Evolutionary conservation across 2,888 invertebrate genomes (phyloP), one percentile per base, ranked within the genome.

Genomic region (Agyllia agylla): DNA sequence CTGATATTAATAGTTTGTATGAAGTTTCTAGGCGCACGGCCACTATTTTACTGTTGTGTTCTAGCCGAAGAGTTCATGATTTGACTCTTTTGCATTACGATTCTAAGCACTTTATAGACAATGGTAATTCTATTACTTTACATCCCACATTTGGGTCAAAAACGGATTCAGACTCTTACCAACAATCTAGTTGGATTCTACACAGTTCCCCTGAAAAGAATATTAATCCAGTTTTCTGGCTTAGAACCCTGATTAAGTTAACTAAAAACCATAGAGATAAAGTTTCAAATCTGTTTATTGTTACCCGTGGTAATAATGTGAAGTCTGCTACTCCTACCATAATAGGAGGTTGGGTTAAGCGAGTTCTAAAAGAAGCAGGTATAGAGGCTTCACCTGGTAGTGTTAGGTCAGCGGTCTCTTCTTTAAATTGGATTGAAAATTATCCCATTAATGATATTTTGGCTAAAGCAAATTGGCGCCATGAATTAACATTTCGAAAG

Each of bases 11-110:
- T 17, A 87, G 70, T 81, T 33, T 90, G 15, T 92, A 82, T 87
- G 84, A 93, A 9, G 86, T 91, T 0, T 88, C 89, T n/a, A 87
- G 83, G 73, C 84, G 86, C n/a, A 75, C 87, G 1, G 89, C 90
- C 2, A 73, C 84, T 13, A 85, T 93, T 30, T 35, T 92, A 20
- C 85, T 94, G 17, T 84, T 92, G n/a, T 49, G 91, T 0, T 93
- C 92, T 0, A 89, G 92, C 2, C 89, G 92, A 13, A 86, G 93
- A 80, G 91, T 93, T 5, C 93, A 94, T 24, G 91, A 92, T 75
- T 75, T 93, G 4, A 91, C 92, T 0, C 82, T 93, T 17, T 82
- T 93, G 17, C 87, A 88, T 78, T 77, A 78, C 35, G 85, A 90
- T 42, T n/a, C 75, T 13, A n/a, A 85, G 13, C 85, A 90, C 77